Conservation (phyloP, 2,888 invertebrate genomes). For the Chelonus formosanus region DNA sequence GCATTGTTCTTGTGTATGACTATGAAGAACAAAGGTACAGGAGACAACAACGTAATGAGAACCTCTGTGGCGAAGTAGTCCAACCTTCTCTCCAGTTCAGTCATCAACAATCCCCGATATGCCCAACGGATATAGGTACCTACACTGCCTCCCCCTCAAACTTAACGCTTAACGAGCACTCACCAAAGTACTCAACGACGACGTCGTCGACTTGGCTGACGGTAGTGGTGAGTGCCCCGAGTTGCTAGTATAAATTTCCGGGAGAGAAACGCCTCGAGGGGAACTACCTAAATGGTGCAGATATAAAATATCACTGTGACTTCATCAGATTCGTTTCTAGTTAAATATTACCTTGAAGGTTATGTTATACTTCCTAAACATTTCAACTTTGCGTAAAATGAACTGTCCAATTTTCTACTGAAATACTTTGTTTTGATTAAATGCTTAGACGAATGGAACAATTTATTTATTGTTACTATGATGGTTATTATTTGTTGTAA, state of each 20-base stretch:
- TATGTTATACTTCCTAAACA: conserved; percentile 2
- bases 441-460: background rate
- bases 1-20: conserved; percentile 7
- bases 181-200: conserved; percentile 34
- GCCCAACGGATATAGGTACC: conserved; percentile 39
- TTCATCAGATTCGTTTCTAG: conserved; percentile 24
- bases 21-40: conserved; percentile 21
- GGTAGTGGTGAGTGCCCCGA: background rate
- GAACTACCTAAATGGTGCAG: conserved; percentile 24
- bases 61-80: conserved; percentile 32
- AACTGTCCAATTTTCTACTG: conserved; percentile 2
- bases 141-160: conserved; percentile 21
- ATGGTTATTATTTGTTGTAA: no score
- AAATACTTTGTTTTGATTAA: background rate
- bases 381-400: background rate
- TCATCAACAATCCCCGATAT: conserved; percentile 41
- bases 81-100: conserved; percentile 20
- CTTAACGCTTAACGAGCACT: conserved; percentile 39
- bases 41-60: conserved; percentile 36
- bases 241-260: conserved; percentile 39
- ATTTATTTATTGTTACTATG: no score
- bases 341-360: conserved; percentile 22
- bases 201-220: conserved; percentile 8
- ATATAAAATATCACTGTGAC: conserved; percentile 18
- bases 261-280: conserved; percentile 33